Evolutionary conservation across 2,113 vertebrate species (phyloP), one percentile per base, ranked within the genome.

Genomic region (Rhynchomys soricoides): DNA sequence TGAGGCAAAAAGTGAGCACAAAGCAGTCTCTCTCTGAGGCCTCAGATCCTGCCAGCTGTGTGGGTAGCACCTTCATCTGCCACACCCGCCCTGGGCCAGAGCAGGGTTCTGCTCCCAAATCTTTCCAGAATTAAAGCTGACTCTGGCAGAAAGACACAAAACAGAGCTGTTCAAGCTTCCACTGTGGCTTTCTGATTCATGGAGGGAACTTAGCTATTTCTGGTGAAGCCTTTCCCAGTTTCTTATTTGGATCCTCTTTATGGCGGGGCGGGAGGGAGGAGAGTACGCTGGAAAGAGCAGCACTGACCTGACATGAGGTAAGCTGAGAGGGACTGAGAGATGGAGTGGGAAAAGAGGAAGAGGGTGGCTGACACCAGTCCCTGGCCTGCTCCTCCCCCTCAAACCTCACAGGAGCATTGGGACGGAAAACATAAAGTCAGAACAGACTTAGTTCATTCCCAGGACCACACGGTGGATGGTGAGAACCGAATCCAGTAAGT

Each of bases 101-200:
- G 24, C 10, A 21, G 45, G 82, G 74, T 34, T 93, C 77, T 37
- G 19, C 29, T 50, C 45, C n/a, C 55, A 95, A 43, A 92, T 95
- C 22, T 95, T 81, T 81, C 89, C 94, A 91, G 45, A 73, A 59
- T 55, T 85, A 68, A 89, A 73, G 94, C 81, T 81, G 86, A 95
- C 70, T 92, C 66, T 95, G 85, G 93, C 86, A 93, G 64, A 96
- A 96, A 57, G 71, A 70, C 31, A 93, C 70, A 95, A 96, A 79
- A 90, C 70, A 90, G 73, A 91, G 81, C 68, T 83, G 79, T n/a
- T n/a, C 34, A 83, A 85, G 75, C 70, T 89, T 95, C 77, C 93
- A 88, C 64, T 29, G 16, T 31, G 66, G 19, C 40, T 95, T 93
- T 91, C 75, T 95, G 90, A 94, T 64, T 97, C 85, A 96, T 16